phyloP scores from a whole-genome alignment of 2,113 vertebrate genomes.

The Fregata magnificens region DNA sequence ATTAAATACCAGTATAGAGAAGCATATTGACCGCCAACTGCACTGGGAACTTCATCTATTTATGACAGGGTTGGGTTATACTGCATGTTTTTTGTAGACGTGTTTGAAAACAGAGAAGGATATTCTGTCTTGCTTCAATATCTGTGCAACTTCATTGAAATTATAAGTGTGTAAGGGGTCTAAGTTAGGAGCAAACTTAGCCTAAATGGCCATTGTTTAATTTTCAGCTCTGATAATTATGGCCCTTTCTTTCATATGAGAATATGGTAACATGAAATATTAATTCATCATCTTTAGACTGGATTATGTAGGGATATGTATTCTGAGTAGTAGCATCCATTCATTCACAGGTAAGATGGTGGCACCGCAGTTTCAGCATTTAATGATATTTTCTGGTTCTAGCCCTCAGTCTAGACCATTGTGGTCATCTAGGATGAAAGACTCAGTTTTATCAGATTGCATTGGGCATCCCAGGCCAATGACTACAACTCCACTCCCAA shows the following conservation, averaged over 20 bases:
- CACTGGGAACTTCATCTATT: neutral
- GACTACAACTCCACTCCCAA: neutral
- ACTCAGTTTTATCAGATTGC: neutral
- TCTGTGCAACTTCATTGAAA: neutral
- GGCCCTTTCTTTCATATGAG: neutral
- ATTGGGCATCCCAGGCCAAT: neutral
- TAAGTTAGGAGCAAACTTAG: neutral
- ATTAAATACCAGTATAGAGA: neutral
- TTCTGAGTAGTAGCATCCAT: neutral
- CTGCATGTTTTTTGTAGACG: neutral
- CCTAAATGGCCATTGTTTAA: neutral
- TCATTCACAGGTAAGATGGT: neutral
- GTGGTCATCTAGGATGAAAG: neutral
- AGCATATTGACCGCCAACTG: neutral
- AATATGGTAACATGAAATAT: neutral
- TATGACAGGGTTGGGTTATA: neutral
- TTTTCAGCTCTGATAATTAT: neutral
- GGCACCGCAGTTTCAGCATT: neutral
- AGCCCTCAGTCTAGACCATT: neutral
- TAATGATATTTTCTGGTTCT: neutral
- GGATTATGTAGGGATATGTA: neutral
- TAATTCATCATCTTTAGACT: neutral
- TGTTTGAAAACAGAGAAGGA: neutral
- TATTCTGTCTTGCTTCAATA: neutral
- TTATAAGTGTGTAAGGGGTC: fast-evolving